Conservation (phyloP, 2,797 vertebrate species). For the Cirrhinus mrigala region DNA sequence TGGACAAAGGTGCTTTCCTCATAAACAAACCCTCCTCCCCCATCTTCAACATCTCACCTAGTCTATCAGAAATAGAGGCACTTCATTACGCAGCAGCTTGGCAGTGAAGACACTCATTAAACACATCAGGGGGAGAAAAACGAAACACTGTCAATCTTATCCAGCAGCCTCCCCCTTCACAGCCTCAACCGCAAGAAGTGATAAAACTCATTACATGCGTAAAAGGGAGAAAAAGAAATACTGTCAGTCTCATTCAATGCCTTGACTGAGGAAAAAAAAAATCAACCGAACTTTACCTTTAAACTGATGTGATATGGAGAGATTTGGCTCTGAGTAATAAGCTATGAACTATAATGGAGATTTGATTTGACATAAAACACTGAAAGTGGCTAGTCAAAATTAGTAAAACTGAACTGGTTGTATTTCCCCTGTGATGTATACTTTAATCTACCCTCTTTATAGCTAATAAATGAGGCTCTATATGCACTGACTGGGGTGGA, state of each 20-base stretch:
- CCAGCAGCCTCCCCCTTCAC: not conserved
- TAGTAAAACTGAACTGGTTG: not conserved
- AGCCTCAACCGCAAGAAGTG: not conserved
- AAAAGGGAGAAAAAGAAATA: conserved; percentile 9
- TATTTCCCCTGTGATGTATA: conserved; percentile 32
- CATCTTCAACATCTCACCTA: conserved; percentile 2
- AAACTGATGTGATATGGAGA: not conserved
- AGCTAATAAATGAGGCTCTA: conserved; percentile 37
- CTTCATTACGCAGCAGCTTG: conserved; percentile 36
- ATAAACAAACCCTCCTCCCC: conserved; percentile 21
- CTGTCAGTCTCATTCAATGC: not conserved
- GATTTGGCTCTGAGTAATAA: not conserved
- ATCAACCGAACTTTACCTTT: not conserved
- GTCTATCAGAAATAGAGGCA: conserved; percentile 15
- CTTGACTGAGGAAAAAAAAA: not conserved
- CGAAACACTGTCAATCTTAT: conserved; percentile 25
- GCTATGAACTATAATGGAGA: not conserved
- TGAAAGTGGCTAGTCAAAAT: not conserved
- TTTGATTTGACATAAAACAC: not conserved
- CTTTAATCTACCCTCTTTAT: conserved; percentile 51
- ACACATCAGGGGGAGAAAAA: conserved; percentile 42
- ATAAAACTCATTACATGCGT: conserved; percentile 12
- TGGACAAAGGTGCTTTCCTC: not conserved
- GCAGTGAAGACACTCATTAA: conserved; percentile 44
- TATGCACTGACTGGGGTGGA: conserved; percentile 25